Base-by-base conservation (phyloP, 1,140 invertebrate species). In the Parasteatoda tepidariorum region DNA sequence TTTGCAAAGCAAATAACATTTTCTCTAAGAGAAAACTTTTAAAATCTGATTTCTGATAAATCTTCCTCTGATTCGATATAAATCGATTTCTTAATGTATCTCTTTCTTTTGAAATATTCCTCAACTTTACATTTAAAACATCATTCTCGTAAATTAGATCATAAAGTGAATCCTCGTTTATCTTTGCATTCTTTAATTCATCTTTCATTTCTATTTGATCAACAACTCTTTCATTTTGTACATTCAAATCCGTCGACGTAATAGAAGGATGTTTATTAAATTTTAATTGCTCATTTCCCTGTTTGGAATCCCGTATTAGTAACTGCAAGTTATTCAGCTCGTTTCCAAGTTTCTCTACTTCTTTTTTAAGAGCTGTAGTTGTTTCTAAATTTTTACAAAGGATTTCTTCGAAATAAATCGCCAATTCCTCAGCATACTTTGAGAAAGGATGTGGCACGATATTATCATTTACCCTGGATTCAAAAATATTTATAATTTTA, bases 31-130 rank as follows among this genome's bases (percentile, higher is more conserved):
- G 54, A 55, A 57, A 57, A 73, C 31, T 55, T 22, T 13, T 9
- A 54, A 73, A 73, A 31, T 57, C 48, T 3, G 68, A 41, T 22
- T 73, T 73, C 11, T 73, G 24, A 18, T 57, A 57, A 55, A 73
- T 73, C 18, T n/a, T 57, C 22, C 68, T 54, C 15, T 55, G 30
- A 6, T 24, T 11, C 28, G 68, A 18, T 15, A 33, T 54, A 22
- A 57, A 73, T n/a, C 24, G n/a, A 6, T 18, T n/a, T 6, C 7
- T 73, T 24, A 73, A 31, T 11, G 4, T n/a, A 30, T 73, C 48
- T 30, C 30, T 15, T 57, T 73, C 68, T 30, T 54, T 24, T 22
- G 54, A 55, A 22, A 57, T 18, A 26, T 55, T 41, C 5, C 48
- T 55, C 26, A 73, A 34, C 22, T 73, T 73, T 24, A n/a, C 54